Base-by-base conservation (phyloP, 2,113 vertebrate species). In the Mixornis gularis region DNA sequence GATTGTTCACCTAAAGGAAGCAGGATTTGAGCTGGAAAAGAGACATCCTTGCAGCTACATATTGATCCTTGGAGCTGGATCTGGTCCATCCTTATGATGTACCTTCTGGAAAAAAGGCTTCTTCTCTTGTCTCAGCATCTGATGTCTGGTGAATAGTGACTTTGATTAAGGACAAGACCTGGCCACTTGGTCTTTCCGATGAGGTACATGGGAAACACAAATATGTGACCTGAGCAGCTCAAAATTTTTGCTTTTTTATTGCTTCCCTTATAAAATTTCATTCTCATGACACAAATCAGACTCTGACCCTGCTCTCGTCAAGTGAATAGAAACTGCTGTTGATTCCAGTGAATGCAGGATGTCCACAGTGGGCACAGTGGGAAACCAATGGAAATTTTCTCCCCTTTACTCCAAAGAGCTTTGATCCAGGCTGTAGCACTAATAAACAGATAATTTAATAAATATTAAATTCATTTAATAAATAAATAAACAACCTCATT, bases 101-200 rank as follows among this genome's bases (percentile, higher is more conserved):
- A 92, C 66, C 86, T 92, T 92, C 92, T 93, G 92, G 94, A 93
- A 96, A 96, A 97, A 96, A 76, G 74, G 81, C 38, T 97, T 94
- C 86, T 96, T 63, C 91, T 95, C 55, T 89, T 82, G 48, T 48
- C 53, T 85, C 78, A 70, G 59, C 65, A 74, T 64, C 65, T 82
- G 72, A 70, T 70, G 15, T 17, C 43, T 74, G 46, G 13, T 86
- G 69, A 87, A 88, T n/a, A 56, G 76, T 58, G 73, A 62, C 41
- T 95, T 91, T 73, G 51, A 66, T 80, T 88, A 74, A 70, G 51
- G 71, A 60, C 25, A 68, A 12, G 77, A 22, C 17, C 55, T 70
- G 55, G 24, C 41, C 2, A 2, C 58, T 87, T 81, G 62, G 22
- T 76, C 43, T 92, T 84, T 82, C 58, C 70, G 71, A 63, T 52